These are phyloP conservation scores for Esperia sulphurella DNA, from an alignment of 2,888 invertebrate genomes.

Conservation along the genomic window DNA sequence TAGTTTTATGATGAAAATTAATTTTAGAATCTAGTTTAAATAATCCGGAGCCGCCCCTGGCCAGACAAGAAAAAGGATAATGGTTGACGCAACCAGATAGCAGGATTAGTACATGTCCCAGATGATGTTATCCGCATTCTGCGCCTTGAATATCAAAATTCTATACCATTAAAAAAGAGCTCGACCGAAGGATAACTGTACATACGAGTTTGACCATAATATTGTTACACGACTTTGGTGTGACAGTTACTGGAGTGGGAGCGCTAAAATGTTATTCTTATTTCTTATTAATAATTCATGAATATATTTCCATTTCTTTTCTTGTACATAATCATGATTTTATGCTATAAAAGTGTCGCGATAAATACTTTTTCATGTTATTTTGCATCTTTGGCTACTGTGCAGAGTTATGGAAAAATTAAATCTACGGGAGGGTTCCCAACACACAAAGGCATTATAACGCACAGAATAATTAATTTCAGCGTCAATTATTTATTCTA, in stretches of 20 bases:
- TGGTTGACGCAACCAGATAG: slow-evolving; percentile 16
- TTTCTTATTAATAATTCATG: background rate
- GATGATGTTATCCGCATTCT: slow-evolving; percentile 44
- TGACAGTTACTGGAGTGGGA: slow-evolving; percentile 35
- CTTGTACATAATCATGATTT: no score
- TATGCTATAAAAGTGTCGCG: no score
- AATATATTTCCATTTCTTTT: background rate
- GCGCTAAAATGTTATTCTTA: slow-evolving; percentile 20
- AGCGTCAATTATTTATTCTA: no score
- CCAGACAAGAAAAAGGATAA: background rate
- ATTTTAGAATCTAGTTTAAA: background rate
- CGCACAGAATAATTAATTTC: no score
- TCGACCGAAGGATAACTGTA: slow-evolving; percentile 56
- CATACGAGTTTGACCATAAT: slow-evolving; percentile 50
- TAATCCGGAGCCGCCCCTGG: background rate
- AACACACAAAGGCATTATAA: no score
- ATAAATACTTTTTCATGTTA: no score
- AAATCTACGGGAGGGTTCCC: no score
- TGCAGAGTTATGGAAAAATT: no score
- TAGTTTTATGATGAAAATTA: no score
- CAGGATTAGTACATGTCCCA: slow-evolving; percentile 31
- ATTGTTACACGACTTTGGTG: slow-evolving; percentile 33
- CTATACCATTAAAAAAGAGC: slow-evolving; percentile 44
- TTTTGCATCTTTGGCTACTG: no score
- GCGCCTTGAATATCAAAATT: slow-evolving; percentile 50